Evolutionary conservation across 2,797 vertebrate species (phyloP).

Genomic region (Allobates femoralis): DNA sequence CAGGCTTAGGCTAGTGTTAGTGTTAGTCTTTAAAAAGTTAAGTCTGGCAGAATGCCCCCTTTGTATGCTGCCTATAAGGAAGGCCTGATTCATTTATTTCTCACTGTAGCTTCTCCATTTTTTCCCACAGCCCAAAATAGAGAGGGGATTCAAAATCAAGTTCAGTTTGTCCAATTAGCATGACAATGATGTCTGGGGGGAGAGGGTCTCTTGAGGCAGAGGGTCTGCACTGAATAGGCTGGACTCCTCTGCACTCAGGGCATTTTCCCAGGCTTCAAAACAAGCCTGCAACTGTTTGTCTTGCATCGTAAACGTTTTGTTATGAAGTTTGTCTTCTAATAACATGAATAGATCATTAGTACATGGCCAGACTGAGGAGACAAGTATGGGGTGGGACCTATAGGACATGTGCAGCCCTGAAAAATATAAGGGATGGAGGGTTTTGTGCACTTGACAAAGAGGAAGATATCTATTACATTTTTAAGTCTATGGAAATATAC

Average conservation of each 20-base stretch:
- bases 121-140: slow-evolving; percentile 81
- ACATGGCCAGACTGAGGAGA: slow-evolving; percentile 8
- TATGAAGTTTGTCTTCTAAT: slow-evolving; percentile 76
- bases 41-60: slow-evolving; percentile 63
- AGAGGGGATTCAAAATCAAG: slow-evolving; percentile 91
- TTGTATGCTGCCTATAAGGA: slow-evolving; percentile 70
- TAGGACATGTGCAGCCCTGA: not conserved
- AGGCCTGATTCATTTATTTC: slow-evolving; percentile 83
- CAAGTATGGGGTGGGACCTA: not conserved
- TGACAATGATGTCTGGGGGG: slow-evolving; percentile 86
- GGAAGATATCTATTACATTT: too few species aligned
- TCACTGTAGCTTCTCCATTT: slow-evolving; percentile 79
- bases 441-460: not conserved
- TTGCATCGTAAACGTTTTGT: slow-evolving; percentile 77
- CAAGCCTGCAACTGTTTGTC: slow-evolving; percentile 89
- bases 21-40: slow-evolving; percentile 55
- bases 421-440: not conserved
- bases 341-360: slow-evolving; percentile 65
- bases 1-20: slow-evolving; percentile 26
- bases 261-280: slow-evolving; percentile 88
- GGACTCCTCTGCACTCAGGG: slow-evolving; percentile 78
- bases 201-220: slow-evolving; percentile 73
- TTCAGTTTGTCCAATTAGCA: slow-evolving; percentile 87
- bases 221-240: slow-evolving; percentile 79
- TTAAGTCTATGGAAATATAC: too few species aligned